phyloP scores from a whole-genome alignment of 2,888 invertebrate species.

The Eupithecia vulgata region DNA sequence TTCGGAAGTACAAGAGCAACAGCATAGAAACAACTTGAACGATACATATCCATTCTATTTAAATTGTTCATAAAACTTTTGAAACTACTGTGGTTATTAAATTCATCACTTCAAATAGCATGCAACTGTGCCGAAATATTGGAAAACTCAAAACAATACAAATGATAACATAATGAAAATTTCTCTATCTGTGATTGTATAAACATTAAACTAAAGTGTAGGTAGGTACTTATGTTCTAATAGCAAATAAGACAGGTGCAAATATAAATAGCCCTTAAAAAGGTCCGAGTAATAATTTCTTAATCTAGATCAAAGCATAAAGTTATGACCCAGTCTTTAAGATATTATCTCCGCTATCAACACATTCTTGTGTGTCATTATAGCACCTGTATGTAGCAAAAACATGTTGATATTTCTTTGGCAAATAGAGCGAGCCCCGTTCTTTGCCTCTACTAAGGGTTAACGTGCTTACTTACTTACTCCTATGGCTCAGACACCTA shows the following conservation, averaged over 20 bases:
- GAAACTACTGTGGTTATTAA: background rate
- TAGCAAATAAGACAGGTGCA: constrained; percentile 6
- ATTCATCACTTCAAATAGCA: background rate
- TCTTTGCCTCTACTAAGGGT: background rate
- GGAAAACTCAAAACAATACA: background rate
- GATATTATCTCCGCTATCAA: constrained; percentile 12
- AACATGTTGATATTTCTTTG: constrained; percentile 30
- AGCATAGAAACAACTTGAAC: background rate
- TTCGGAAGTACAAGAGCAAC: background rate
- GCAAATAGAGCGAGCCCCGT: constrained; percentile 26
- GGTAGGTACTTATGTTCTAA: background rate
- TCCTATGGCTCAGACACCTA: background rate
- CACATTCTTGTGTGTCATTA: constrained; percentile 29
- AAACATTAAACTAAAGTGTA: background rate
- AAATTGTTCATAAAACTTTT: background rate
- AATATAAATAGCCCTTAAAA: constrained; percentile 7
- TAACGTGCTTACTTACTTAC: background rate
- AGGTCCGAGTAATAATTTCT: constrained; percentile 9
- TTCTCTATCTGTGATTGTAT: background rate
- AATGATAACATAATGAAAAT: background rate
- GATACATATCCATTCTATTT: background rate
- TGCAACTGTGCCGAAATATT: background rate
- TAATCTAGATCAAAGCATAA: constrained; percentile 10
- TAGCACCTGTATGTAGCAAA: constrained; percentile 32
- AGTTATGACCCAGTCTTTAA: constrained; percentile 13